A percentile compares a stretch with the other conserved stretches of the same genome.
These are phyloP conservation scores for Camelus dromedarius DNA, from an alignment of 2,113 vertebrate species.

Conservation along the genomic window DNA sequence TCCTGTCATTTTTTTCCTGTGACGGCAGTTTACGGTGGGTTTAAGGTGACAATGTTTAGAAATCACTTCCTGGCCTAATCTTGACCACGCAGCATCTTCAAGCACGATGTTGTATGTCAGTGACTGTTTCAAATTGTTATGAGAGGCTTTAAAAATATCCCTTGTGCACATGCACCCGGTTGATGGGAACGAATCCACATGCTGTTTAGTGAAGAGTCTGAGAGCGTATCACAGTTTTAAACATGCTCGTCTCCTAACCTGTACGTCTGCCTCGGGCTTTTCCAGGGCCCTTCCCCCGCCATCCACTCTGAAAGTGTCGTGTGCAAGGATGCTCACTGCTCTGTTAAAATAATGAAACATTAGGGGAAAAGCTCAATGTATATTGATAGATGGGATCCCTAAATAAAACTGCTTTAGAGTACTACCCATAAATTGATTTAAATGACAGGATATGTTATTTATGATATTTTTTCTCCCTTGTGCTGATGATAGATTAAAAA, in stretches of 20 bases:
- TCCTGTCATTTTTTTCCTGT: background rate
- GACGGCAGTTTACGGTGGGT: background rate
- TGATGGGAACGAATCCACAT: background rate
- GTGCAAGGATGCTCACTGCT: background rate
- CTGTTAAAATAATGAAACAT: background rate
- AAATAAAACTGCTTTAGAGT: background rate
- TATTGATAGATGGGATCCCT: background rate
- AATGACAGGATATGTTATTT: background rate
- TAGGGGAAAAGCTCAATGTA: background rate
- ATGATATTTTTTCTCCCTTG: background rate
- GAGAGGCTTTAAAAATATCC: conserved; percentile 42
- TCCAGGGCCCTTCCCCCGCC: background rate
- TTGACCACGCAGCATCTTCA: background rate
- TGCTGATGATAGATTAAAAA: background rate
- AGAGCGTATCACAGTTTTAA: conserved; percentile 2
- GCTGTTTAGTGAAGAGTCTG: conserved; percentile 1
- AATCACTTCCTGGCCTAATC: conserved; percentile 34
- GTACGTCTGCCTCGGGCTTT: background rate
- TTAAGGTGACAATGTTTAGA: background rate
- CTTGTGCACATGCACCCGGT: background rate
- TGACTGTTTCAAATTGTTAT: conserved; percentile 34
- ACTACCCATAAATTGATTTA: background rate
- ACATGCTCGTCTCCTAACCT: background rate
- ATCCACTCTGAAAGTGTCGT: background rate
- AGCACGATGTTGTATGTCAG: conserved; percentile 31